These are phyloP conservation scores for Syngnathus scovelli DNA, from an alignment of 2,113 vertebrate species.

Conservation along the genomic window DNA sequence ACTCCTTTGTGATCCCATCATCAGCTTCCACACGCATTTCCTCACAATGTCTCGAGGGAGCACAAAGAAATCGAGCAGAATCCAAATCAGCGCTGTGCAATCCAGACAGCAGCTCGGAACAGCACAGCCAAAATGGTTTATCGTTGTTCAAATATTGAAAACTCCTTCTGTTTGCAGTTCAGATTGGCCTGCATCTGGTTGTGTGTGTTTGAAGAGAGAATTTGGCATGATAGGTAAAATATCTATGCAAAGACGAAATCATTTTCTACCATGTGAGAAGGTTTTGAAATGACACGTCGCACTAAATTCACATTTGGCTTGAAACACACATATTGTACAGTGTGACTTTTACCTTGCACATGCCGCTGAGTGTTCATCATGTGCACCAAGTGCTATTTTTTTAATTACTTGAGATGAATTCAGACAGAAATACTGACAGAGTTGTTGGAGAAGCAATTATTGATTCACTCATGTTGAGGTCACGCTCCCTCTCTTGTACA, in stretches of 20 bases:
- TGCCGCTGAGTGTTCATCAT: slow-evolving; percentile 8
- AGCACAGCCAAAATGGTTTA: slow-evolving; percentile 3
- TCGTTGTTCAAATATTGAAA: slow-evolving; percentile 15
- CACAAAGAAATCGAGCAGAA: slow-evolving; percentile 18
- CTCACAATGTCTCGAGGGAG: slow-evolving; percentile 18
- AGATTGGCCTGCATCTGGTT: background rate
- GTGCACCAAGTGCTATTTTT: slow-evolving; percentile 1
- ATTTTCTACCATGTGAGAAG: slow-evolving; percentile 14
- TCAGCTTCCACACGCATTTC: slow-evolving; percentile 28
- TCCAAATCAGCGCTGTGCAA: slow-evolving; percentile 2
- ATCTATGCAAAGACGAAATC: background rate
- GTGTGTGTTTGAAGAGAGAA: slow-evolving; percentile 5
- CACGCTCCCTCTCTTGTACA: background rate
- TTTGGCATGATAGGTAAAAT: slow-evolving; percentile 10
- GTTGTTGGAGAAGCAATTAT: background rate
- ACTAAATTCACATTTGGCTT: slow-evolving; percentile 25
- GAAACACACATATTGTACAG: slow-evolving; percentile 12
- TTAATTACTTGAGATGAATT: background rate
- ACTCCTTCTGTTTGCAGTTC: slow-evolving; percentile 2
- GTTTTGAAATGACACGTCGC: slow-evolving; percentile 50
- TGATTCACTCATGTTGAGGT: background rate
- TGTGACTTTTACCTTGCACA: slow-evolving; percentile 20
- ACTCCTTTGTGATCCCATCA: slow-evolving; percentile 16
- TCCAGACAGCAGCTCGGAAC: slow-evolving; percentile 2
- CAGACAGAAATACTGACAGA: background rate